These are phyloP conservation scores for Erythrocercus mccallii DNA, from an alignment of 2,113 vertebrate species.

Conservation along the genomic window DNA sequence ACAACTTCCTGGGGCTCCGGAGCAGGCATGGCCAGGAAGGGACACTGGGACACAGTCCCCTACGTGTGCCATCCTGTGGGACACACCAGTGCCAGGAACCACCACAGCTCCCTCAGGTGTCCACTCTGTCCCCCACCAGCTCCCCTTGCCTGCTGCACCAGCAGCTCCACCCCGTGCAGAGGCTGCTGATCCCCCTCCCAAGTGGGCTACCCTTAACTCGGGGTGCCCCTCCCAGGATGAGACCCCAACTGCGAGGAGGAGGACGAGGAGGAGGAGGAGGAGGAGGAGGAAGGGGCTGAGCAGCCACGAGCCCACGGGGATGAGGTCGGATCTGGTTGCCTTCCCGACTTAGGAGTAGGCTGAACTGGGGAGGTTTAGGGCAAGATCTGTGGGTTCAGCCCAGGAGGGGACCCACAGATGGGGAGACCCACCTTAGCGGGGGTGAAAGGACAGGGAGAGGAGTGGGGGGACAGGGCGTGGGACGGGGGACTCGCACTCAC, in stretches of 20 bases:
- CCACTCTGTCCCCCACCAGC: background rate
- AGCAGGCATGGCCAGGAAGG: fast-evolving
- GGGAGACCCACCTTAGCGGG: fast-evolving
- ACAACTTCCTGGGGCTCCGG: fast-evolving
- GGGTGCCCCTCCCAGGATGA: background rate
- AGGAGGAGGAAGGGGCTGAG: background rate
- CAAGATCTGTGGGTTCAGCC: background rate
- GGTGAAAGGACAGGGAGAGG: background rate
- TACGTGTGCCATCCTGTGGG: fast-evolving
- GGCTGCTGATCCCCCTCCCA: background rate
- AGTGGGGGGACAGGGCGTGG: fast-evolving
- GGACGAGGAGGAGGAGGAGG: background rate
- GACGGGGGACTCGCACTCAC: background rate
- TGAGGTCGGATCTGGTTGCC: background rate
- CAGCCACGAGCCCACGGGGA: background rate
- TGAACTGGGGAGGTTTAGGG: background rate
- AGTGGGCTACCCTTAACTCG: background rate
- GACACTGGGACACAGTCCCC: background rate
- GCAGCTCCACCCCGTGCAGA: background rate
- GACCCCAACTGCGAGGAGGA: background rate
- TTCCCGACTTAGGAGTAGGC: background rate
- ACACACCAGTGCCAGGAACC: fast-evolving
- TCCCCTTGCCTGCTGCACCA: background rate
- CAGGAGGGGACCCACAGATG: background rate
- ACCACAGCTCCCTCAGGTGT: fast-evolving